Evolutionary conservation across 2,888 invertebrate species (phyloP).

Genomic region (Opisthograptis luteolata): DNA sequence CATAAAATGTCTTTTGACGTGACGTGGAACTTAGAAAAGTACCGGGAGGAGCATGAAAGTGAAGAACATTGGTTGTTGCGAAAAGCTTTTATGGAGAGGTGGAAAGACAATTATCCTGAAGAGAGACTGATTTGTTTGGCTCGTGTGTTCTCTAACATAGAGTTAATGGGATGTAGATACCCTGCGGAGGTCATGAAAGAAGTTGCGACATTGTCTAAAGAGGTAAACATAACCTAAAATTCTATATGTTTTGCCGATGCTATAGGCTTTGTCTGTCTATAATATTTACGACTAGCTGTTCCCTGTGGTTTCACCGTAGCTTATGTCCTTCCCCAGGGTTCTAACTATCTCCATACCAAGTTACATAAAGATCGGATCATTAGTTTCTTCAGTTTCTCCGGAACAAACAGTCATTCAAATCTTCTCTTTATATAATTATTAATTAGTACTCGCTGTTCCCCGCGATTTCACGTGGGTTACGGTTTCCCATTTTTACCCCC

Average conservation of each 20-base stretch:
- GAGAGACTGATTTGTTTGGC: conserved; percentile 86
- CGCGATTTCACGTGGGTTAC: too few species aligned
- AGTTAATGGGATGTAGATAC: conserved; percentile 86
- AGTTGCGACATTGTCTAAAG: conserved; percentile 75
- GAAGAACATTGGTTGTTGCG: conserved; percentile 95
- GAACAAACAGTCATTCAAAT: too few species aligned
- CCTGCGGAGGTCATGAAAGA: conserved; percentile 84
- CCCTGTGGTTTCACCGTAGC: too few species aligned
- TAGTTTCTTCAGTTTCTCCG: too few species aligned
- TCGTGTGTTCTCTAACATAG: conserved; percentile 86
- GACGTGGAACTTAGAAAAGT: conserved; percentile 89
- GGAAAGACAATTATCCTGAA: conserved; percentile 86
- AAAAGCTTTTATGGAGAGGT: conserved; percentile 89
- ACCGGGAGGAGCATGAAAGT: conserved; percentile 92
- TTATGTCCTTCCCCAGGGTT: too few species aligned
- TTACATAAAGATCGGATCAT: too few species aligned
- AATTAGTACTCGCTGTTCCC: too few species aligned
- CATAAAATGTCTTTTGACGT: conserved; percentile 55
- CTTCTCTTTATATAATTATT: too few species aligned
- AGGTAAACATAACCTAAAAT: conserved; percentile 65
- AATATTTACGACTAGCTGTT: too few species aligned
- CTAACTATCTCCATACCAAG: too few species aligned
- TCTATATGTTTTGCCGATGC: not conserved
- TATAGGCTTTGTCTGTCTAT: too few species aligned
- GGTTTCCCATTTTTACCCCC: too few species aligned